Evolutionary conservation across 2,113 vertebrate genomes (phyloP), one percentile per base, ranked within the genome.

Genomic region (Ovis canadensis): DNA sequence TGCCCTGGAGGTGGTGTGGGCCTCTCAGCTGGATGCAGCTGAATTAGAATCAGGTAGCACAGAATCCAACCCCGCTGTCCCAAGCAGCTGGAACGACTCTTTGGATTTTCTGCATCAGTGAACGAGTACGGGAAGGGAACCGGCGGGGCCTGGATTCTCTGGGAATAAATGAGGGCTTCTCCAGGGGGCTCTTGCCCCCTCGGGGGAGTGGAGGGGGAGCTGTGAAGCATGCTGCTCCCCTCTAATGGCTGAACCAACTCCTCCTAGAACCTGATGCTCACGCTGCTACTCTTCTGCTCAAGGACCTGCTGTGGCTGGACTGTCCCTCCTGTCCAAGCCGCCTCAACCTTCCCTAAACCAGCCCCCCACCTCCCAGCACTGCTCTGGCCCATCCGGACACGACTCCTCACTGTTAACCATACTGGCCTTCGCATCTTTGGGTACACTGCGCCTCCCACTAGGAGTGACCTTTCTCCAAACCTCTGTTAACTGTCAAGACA

Each of bases 51-150:
- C 85, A 59, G 90, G 50, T n/a, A 95, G 86, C 78, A 48, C 36
- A 17, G 40, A 90, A 12, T 33, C 36, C 82, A 54, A 31, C 54
- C 96, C 82, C 25, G 83, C 81, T 95, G 97, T 78, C 74, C 57
- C 21, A 48, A 87, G 92, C 80, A 86, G 95, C 88, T 77, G 90
- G 74, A 57, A 85, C 29, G 90, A 96, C 87, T 93, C 88, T 94
- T 90, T 60, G 83, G 83, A 95, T 98, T 95, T 94, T 84, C 52
- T 82, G 81, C 67, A 0, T 91, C 67, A 86, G 89, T 77, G 89
- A 83, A 21, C 29, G 43, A 91, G 83, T 71, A 87, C 1, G 15
- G 93, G 88, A 57, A 74, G 15, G 0, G 27, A 59, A 89, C 17
- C 4, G 1, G 91, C 52, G 59, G 88, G 62, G 29, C 43, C 57